Percentiles rank a stretch among this genome's conserved stretches.
phyloP scores from a whole-genome alignment of 2,797 vertebrate species.

The Dipus sagitta region DNA sequence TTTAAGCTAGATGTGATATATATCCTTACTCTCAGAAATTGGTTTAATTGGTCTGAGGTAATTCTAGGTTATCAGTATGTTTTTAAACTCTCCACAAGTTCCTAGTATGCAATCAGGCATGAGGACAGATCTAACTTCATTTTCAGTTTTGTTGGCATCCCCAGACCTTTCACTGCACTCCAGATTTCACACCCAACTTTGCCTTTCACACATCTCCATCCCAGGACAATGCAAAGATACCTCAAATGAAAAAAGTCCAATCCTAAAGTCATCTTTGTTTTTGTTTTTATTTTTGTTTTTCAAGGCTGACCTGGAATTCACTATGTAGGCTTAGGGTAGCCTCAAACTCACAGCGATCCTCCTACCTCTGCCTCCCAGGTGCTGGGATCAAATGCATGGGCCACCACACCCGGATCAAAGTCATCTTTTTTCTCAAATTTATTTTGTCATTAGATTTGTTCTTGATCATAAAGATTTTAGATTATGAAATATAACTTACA shows the following conservation, averaged over 20 bases:
- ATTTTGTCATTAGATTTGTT: background rate
- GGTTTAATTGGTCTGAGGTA: background rate
- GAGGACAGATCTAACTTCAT: background rate
- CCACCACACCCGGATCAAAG: background rate
- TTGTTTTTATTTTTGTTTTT: background rate
- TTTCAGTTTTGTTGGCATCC: background rate
- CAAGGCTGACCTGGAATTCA: too few relatives aligned
- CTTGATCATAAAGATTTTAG: background rate
- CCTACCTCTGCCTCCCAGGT: too few relatives aligned
- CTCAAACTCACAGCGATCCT: too few relatives aligned
- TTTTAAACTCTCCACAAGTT: slow-evolving; percentile 37
- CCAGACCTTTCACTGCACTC: background rate
- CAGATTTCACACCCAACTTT: slow-evolving; percentile 18
- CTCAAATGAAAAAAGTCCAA: background rate
- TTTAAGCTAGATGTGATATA: too few relatives aligned
- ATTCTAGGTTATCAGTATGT: slow-evolving; percentile 15
- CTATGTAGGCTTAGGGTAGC: too few relatives aligned
- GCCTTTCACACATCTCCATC: background rate
- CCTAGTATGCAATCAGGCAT: slow-evolving; percentile 7
- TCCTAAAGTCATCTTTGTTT: slow-evolving; percentile 22
- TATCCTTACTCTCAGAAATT: background rate
- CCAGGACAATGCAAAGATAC: background rate
- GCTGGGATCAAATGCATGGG: too few relatives aligned
- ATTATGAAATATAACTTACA: slow-evolving; percentile 23
- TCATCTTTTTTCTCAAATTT: slow-evolving; percentile 32